Percentiles rank a stretch among this genome's conserved stretches.
phyloP scores from a whole-genome alignment of 2,888 invertebrate genomes.

The Tuta absoluta region DNA sequence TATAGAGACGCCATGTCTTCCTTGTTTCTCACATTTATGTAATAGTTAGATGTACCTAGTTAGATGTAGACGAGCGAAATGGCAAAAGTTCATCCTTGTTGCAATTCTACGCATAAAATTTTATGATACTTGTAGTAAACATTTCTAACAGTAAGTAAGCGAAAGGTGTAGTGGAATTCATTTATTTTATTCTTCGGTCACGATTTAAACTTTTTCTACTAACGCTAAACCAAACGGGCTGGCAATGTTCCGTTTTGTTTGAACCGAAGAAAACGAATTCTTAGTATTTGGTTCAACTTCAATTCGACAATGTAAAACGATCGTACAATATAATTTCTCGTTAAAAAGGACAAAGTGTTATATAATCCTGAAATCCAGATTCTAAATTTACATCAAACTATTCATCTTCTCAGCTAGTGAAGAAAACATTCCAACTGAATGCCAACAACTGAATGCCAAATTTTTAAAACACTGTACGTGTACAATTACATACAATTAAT shows the following conservation, averaged over 20 bases:
- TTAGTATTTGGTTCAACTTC: too few species aligned
- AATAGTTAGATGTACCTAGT: background rate
- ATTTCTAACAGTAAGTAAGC: conserved; percentile 17
- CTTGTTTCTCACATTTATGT: background rate
- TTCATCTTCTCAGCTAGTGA: too few species aligned
- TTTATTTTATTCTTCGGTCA: conserved; percentile 7
- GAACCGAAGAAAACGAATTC: too few species aligned
- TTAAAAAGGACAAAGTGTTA: too few species aligned
- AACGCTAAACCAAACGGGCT: background rate
- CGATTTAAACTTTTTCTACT: background rate
- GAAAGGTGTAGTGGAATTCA: conserved; percentile 7
- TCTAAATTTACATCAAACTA: too few species aligned
- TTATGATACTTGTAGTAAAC: conserved; percentile 26
- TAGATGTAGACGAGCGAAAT: conserved; percentile 48
- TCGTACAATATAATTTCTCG: too few species aligned
- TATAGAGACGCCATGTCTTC: background rate
- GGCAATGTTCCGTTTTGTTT: background rate
- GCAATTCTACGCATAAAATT: conserved; percentile 43
- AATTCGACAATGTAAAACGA: too few species aligned
- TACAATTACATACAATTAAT: too few species aligned
- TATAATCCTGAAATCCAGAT: too few species aligned
- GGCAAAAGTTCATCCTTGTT: conserved; percentile 53
- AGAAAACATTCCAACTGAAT: too few species aligned
- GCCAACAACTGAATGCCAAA: too few species aligned
- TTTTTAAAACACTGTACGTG: too few species aligned